Conservation (phyloP, 2,797 vertebrate species). For the Gambelia wislizenii region DNA sequence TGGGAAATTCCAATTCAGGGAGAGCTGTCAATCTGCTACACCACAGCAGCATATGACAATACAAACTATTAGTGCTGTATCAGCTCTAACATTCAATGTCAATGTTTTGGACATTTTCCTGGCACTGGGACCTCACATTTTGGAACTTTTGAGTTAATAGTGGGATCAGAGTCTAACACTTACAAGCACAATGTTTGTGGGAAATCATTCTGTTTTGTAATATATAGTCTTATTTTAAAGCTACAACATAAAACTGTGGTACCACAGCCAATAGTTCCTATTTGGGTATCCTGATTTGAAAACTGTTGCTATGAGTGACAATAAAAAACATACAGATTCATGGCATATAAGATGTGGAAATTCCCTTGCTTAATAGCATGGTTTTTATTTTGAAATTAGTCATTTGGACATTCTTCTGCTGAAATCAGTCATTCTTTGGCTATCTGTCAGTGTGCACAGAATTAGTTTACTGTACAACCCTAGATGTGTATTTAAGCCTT, state of each 20-base stretch:
- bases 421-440: neutral
- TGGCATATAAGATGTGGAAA: neutral
- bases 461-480: neutral
- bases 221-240: neutral
- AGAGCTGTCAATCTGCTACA: no score
- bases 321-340: neutral
- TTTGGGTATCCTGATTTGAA: neutral
- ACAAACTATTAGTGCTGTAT: neutral
- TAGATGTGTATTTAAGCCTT: neutral
- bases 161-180: neutral
- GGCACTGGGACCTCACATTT: neutral
- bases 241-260: no score
- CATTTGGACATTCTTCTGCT: neutral
- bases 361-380: neutral
- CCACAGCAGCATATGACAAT: no score
- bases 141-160: neutral
- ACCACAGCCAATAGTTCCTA: no score
- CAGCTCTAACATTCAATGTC: neutral
- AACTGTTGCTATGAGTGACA: neutral
- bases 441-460: neutral
- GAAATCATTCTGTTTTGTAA: neutral
- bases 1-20: neutral
- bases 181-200: neutral
- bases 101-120: neutral
- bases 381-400: neutral